Evolutionary conservation across 2,888 invertebrate species (phyloP), one percentile per base, ranked within the genome.

Genomic region (Agrochola litura): DNA sequence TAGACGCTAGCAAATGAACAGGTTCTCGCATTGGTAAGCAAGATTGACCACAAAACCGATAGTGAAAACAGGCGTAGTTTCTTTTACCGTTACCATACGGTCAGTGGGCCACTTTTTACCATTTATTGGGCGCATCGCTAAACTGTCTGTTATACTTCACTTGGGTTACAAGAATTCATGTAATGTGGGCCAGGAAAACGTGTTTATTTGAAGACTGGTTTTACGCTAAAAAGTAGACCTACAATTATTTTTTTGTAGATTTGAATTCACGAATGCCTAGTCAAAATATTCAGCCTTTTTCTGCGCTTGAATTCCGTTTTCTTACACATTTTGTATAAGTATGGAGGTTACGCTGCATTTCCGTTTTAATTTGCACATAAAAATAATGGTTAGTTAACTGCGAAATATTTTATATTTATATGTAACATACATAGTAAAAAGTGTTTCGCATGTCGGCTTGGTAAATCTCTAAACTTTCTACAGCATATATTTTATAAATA

Each of bases 21-120:
- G 86, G 90, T 89, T 88, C 72, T 73, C 58, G 79, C 82, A 80
- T 85, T 87, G 77, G 74, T 79, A 82, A 82, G 79, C 88, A 83
- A 80, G 81, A 84, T 87, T 86, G 83, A 85, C 86, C 88, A 90
- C 88, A 90, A 87, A 88, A 89, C 88, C 86, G 91, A 91, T 90
- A 94, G 92, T 92, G 92, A 94, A 94, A 94, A 91, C 92, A 87
- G 89, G 87, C 84, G 87, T 86, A 86, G 89, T 90, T 87, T 87
- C 84, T 85, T 85, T 86, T 94, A 94, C 95, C 95, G 95, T 96
- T 95, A 95, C 86, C 83, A 76, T 74, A 86, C 92, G 94, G 95
- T 92, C 93, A 94, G 93, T 95, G 94, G 94, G 94, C 93, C 94
- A 96, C 93, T 95, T 96, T 95, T 95, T 94, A 93, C 92, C 90